Evolutionary conservation across 2,113 vertebrate species (phyloP), one percentile per base, ranked within the genome.

Genomic region (Epinephelus fuscoguttatus): DNA sequence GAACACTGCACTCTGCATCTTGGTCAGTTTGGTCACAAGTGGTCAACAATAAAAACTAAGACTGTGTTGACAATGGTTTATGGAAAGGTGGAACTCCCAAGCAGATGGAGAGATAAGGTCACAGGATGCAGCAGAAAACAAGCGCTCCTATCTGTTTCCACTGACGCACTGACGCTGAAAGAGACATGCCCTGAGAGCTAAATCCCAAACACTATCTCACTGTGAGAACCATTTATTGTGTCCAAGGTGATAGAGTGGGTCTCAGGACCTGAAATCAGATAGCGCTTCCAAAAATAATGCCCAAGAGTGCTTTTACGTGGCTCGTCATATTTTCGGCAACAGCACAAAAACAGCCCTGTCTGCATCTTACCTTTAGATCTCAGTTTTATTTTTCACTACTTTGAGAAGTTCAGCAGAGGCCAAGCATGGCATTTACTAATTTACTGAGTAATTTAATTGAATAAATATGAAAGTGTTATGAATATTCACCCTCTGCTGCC

Each of bases 251-350:
- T 19, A 80, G 72, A 76, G 82, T 63, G 60, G 55, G 70, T 89
- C 90, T 89, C 78, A 81, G 87, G 88, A 92, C 73, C 78, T 80
- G 55, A 33, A 70, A 90, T 90, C 85, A 79, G 88, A 92, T 89
- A 71, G 84, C 76, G 1, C 57, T 61, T 81, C 80, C 49, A 78
- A 89, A 90, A 84, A 86, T 82, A 83, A 78, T 21, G 6, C 25
- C 4, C 0, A 4, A 67, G 62, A 50, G 45, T 45, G 40, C 45
- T 80, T 78, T 59, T 50, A 40, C 13, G 13, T 69, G 74, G 52
- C 50, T 81, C 3, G 15, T 80, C 71, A 77, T 55, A 80, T 76
- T 81, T 88, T 77, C 17, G 1, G 25, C 42, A 69, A 21, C 3
- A 42, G 56, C 70, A 86, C 79, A 82, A 87, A 53, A 70, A 55